Evolutionary conservation across 1,140 invertebrate species (phyloP).

Genomic region (Daktulosphaira vitifoliae): DNA sequence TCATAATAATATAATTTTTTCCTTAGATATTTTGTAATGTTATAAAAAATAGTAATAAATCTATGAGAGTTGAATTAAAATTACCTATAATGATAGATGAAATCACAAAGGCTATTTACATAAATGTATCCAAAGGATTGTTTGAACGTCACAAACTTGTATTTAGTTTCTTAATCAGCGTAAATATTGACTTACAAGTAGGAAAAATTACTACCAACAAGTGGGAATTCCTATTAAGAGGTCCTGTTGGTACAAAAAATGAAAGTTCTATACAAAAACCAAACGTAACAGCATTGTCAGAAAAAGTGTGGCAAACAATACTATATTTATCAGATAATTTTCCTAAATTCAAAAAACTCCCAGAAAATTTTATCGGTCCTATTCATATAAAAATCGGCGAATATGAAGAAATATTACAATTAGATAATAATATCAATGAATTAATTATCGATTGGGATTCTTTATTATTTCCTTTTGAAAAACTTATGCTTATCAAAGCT

Average conservation of each 20-base stretch:
- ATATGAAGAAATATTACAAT: not conserved
- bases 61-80: conserved; percentile 4
- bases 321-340: conserved; percentile 53
- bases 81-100: conserved; percentile 8
- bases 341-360: conserved; percentile 47
- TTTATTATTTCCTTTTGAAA: conserved; percentile 61
- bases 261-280: conserved; percentile 48
- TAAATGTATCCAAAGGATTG: conserved; percentile 46
- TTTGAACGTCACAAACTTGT: conserved; percentile 88
- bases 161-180: conserved; percentile 73
- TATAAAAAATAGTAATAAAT: conserved; percentile 11
- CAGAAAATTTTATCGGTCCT: conserved; percentile 31
- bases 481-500: conserved; percentile 67
- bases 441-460: conserved; percentile 50
- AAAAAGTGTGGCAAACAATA: conserved; percentile 54
- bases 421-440: not conserved
- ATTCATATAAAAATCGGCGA: not conserved
- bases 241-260: conserved; percentile 44
- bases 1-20: conserved; percentile 26
- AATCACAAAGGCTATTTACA: conserved; percentile 6
- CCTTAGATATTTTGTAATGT: conserved; percentile 40
- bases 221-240: conserved; percentile 67
- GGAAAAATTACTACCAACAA: conserved; percentile 49
- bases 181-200: conserved; percentile 59
- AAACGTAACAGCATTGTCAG: conserved; percentile 47